Conservation (phyloP, 2,797 vertebrate species). For the Melanotaenia nigrans region DNA sequence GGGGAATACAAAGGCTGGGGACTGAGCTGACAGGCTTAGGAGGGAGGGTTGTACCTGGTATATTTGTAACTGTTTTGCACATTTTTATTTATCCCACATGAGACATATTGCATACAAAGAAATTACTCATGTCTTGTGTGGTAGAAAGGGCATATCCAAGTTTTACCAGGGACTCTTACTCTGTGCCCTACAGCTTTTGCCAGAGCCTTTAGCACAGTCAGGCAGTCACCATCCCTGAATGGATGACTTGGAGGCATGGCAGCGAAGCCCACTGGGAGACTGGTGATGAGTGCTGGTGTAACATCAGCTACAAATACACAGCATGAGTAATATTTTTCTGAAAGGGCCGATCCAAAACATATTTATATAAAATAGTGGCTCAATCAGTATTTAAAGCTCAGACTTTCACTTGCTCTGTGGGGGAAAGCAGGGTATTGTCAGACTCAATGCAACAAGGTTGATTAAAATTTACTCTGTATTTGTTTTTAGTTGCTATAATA, state of each 20-base stretch:
- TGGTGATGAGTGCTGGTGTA: constrained; percentile 20
- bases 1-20: constrained; percentile 60
- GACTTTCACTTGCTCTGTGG: constrained; percentile 56
- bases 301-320: constrained; percentile 43
- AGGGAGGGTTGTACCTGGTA: constrained; percentile 38
- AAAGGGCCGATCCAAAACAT: constrained; percentile 26
- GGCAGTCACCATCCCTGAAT: constrained; percentile 60
- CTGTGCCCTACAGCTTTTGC: constrained; percentile 65
- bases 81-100: constrained; percentile 41
- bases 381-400: constrained; percentile 53
- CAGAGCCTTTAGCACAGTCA: constrained; percentile 63
- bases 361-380: constrained; percentile 47
- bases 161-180: constrained; percentile 48
- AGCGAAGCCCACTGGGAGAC: constrained; percentile 21
- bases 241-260: constrained; percentile 56
- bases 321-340: constrained; percentile 21
- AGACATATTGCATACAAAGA: constrained; percentile 39
- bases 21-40: constrained; percentile 51
- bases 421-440: constrained; percentile 67
- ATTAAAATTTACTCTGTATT: constrained; percentile 73
- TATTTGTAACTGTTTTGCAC: constrained; percentile 57
- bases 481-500: constrained; percentile 75
- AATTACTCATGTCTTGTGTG: constrained; percentile 37
- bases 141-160: constrained; percentile 53
- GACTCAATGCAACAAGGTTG: constrained; percentile 41